Conservation (phyloP, 2,888 invertebrate species). For the Sinotaia quadrata region DNA sequence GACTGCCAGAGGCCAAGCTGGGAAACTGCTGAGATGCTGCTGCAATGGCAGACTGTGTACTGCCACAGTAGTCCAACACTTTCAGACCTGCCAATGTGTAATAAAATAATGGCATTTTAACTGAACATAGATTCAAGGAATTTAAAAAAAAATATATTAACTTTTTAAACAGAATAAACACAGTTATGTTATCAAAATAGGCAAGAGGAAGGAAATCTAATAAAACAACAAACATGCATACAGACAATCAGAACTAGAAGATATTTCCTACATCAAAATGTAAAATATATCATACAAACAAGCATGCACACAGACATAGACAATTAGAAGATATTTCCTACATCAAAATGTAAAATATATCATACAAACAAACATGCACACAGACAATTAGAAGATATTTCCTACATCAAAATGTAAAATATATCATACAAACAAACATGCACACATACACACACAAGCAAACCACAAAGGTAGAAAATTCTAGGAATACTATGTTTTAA, state of each 20-base stretch:
- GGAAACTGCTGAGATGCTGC: conserved; percentile 51
- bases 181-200: too few relatives aligned
- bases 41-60: conserved; percentile 41
- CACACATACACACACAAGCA: neutral
- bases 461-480: neutral
- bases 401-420: neutral
- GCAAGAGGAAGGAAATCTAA: too few relatives aligned
- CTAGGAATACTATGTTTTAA: neutral
- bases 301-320: neutral
- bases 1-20: conserved; percentile 40
- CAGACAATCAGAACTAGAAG: too few relatives aligned
- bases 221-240: too few relatives aligned
- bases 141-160: too few relatives aligned
- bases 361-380: too few relatives aligned
- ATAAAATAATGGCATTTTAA: too few relatives aligned
- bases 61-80: conserved; percentile 52
- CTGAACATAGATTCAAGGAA: too few relatives aligned
- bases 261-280: too few relatives aligned
- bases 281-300: neutral
- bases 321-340: too few relatives aligned
- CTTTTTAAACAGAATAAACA: too few relatives aligned
- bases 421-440: neutral
- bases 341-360: too few relatives aligned
- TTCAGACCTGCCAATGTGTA: conserved; percentile 63
- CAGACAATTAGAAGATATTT: neutral